Base-by-base conservation (phyloP, 1,140 invertebrate genomes). In the Sinella curviseta region DNA sequence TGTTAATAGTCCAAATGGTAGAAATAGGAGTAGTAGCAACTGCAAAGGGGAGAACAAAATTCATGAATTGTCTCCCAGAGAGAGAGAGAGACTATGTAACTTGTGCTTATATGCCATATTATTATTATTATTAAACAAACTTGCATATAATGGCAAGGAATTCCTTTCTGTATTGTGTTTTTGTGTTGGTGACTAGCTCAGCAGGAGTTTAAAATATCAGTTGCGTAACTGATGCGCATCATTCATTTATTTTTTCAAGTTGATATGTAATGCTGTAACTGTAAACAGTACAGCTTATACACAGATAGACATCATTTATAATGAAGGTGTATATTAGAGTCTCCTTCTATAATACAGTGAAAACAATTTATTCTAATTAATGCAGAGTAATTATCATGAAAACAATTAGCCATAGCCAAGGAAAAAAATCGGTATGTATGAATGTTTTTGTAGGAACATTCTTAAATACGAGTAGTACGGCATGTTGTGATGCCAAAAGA, bases 301-400 rank as follows among this genome's bases (percentile, higher is more conserved):
- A n/a, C n/a, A n/a, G n/a, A n/a, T n/a, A n/a, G n/a, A n/a, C n/a
- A n/a, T n/a, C n/a, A n/a, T n/a, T n/a, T n/a, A n/a, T n/a, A n/a
- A n/a, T n/a, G n/a, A n/a, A n/a, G n/a, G n/a, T n/a, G n/a, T n/a
- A n/a, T n/a, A n/a, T n/a, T n/a, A n/a, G n/a, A 48, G 39, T 48
- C 39, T 48, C 8, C 8, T 8, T 8, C 39, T 48, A 48, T 20
- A 48, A 48, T 48, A 48, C 39, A 33, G 26, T 30, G 30, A 70
- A 70, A n/a, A 70, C 65, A 70, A 70, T 70, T 70, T 70, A 70
- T 31, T 31, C 26, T 70, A 70, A 70, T 70, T 70, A 70, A 70
- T 70, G 65, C 65, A 70, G 65, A 70, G 65, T 70, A 70, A 70
- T 70, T 70, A 70, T 70, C 26, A 70, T 70, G 65, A 70, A 70